These are phyloP conservation scores for Vanessa cardui DNA, from an alignment of 2,888 invertebrate genomes.

Conservation along the genomic window DNA sequence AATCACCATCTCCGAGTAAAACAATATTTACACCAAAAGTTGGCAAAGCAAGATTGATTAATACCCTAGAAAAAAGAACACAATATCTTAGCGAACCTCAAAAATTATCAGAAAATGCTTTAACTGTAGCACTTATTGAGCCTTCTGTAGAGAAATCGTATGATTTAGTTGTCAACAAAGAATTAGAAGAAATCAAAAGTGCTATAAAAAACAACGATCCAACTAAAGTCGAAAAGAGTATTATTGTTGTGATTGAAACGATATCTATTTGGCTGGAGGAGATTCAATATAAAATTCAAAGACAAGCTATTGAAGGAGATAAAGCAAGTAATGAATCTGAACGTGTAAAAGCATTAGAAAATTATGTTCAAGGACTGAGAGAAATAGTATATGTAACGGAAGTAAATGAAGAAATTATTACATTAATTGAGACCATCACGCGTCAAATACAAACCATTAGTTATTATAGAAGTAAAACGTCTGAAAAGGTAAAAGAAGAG, in stretches of 20 bases:
- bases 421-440: slow-evolving; percentile 84
- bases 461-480: slow-evolving; percentile 80
- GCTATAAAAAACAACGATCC: slow-evolving; percentile 84
- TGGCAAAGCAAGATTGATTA: slow-evolving; percentile 64
- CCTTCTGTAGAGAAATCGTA: slow-evolving; percentile 74
- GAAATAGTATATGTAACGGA: slow-evolving; percentile 86
- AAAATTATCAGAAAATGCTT: slow-evolving; percentile 55
- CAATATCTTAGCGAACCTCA: slow-evolving; percentile 58
- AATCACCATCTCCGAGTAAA: slow-evolving; percentile 76
- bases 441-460: slow-evolving; percentile 88
- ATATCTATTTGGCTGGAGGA: slow-evolving; percentile 93
- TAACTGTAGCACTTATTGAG: slow-evolving; percentile 66
- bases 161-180: slow-evolving; percentile 82
- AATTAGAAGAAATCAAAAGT: slow-evolving; percentile 81
- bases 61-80: slow-evolving; percentile 70
- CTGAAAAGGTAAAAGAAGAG: slow-evolving; percentile 77
- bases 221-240: slow-evolving; percentile 85
- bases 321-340: slow-evolving; percentile 58
- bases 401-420: slow-evolving; percentile 86
- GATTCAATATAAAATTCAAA: slow-evolving; percentile 89
- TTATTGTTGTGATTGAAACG: slow-evolving; percentile 89
- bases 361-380: slow-evolving; percentile 83
- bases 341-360: slow-evolving; percentile 71
- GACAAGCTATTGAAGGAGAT: slow-evolving; percentile 56
- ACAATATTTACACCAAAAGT: slow-evolving; percentile 56